phyloP scores from a whole-genome alignment of 2,113 vertebrate genomes.

The Anser cygnoides region DNA sequence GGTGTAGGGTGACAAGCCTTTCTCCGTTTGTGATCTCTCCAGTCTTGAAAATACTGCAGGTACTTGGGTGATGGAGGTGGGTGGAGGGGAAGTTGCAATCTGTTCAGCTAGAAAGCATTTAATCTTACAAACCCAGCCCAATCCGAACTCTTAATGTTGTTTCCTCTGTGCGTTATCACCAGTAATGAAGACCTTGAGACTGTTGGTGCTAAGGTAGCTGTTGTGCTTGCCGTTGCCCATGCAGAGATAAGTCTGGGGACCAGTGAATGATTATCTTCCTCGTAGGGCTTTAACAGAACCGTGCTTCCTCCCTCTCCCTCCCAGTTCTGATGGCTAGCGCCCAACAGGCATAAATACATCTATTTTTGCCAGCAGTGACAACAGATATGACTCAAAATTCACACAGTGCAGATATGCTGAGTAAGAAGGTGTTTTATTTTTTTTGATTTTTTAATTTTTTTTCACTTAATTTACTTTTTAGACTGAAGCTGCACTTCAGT shows the following conservation, averaged over 20 bases:
- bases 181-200: background rate
- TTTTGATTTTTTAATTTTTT: background rate
- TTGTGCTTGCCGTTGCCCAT: background rate
- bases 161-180: background rate
- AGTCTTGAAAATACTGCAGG: background rate
- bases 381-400: constrained; percentile 64
- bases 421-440: constrained; percentile 17
- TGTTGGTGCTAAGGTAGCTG: background rate
- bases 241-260: background rate
- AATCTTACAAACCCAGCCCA: background rate
- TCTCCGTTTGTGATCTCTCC: background rate
- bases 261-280: background rate
- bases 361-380: background rate
- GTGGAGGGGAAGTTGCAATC: background rate
- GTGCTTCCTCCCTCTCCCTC: background rate
- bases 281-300: background rate
- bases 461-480: constrained; percentile 30
- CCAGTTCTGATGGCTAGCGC: constrained; percentile 18
- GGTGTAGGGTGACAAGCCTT: background rate
- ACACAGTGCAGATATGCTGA: constrained; percentile 56
- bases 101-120: background rate
- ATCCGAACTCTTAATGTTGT: background rate
- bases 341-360: constrained; percentile 52
- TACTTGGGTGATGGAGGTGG: background rate
- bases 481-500: constrained; percentile 2